Base-by-base conservation (phyloP, 1,140 invertebrate genomes). In the Aphaenogaster rudis region DNA sequence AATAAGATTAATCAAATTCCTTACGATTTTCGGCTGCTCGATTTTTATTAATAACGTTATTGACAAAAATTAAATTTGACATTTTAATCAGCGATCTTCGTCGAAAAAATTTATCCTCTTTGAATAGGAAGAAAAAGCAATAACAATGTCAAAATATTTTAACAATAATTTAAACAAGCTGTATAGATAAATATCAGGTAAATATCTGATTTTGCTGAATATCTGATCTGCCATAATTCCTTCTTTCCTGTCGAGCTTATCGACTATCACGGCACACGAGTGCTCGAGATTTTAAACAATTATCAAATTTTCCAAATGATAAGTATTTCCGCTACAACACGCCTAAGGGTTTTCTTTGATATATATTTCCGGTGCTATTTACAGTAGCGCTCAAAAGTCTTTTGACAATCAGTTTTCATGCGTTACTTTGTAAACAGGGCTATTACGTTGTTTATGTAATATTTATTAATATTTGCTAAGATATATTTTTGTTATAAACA, bases 61-160 rank as follows among this genome's bases (percentile, higher is more conserved):
- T 36, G 21, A 42, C 5, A n/a, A 78, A 63, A 63, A 63, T 63
- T 3, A 77, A 78, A 78, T 48, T 66, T 79, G 6, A 15, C 6
- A 6, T 21, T 28, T 66, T 5, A 48, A 64, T 63, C n/a, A 78
- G 2, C 6, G 5, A 64, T 36, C 3, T 42, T 48, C 15, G 6
- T 45, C 4, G 42, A 1, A 67, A 48, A 64, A 11, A 66, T 21
- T 36, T 13, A 78, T 48, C 1, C 4, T 42, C 15, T 59, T 77
- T 7, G 1, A 57, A 21, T 28, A 9, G 0, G 0, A 42, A 28
- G 28, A 0, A 42, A 59, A 42, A 1, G 7, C 33, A 79, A 13
- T n/a, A 8, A 15, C 42, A 0, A 64, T 36, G 17, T 21, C 0
- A 66, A 21, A 3, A 15, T 48, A 17, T 36, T 78, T 78, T 45